phyloP scores from a whole-genome alignment of 2,113 vertebrate genomes.

The Tragulus kanchil region DNA sequence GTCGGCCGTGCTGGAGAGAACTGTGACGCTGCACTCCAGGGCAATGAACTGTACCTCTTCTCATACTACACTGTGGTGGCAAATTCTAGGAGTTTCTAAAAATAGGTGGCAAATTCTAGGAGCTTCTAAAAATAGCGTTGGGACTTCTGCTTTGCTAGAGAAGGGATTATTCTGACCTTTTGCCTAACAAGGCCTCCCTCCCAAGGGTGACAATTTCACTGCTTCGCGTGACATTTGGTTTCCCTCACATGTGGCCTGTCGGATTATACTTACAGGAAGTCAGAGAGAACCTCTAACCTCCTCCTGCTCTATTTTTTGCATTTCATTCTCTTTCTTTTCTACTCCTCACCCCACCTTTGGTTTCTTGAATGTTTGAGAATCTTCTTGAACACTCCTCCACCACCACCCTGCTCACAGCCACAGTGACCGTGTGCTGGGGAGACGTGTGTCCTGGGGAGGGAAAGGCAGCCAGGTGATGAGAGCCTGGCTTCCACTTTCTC shows the following conservation, averaged over 20 bases:
- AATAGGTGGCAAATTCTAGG: slow-evolving; percentile 70
- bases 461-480: not conserved
- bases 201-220: slow-evolving; percentile 80
- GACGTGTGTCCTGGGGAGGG: not conserved
- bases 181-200: slow-evolving; percentile 28
- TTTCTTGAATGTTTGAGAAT: slow-evolving; percentile 65
- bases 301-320: slow-evolving; percentile 68
- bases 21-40: not conserved
- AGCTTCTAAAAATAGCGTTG: slow-evolving; percentile 69
- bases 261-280: slow-evolving; percentile 82
- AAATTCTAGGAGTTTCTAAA: slow-evolving; percentile 74
- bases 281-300: slow-evolving; percentile 76
- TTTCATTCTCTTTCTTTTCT: slow-evolving; percentile 74
- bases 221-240: slow-evolving; percentile 81
- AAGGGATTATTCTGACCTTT: slow-evolving; percentile 80
- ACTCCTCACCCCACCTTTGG: not conserved
- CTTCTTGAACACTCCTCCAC: slow-evolving; percentile 27
- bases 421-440: not conserved
- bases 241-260: slow-evolving; percentile 76
- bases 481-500: not conserved
- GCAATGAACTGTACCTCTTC: slow-evolving; percentile 3
- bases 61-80: slow-evolving; percentile 19
- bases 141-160: slow-evolving; percentile 57
- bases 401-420: not conserved
- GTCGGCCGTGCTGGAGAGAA: not conserved